Evolutionary conservation across 1,140 invertebrate genomes (phyloP), one percentile per base, ranked within the genome.

Genomic region (Temnothorax curvispinosus): DNA sequence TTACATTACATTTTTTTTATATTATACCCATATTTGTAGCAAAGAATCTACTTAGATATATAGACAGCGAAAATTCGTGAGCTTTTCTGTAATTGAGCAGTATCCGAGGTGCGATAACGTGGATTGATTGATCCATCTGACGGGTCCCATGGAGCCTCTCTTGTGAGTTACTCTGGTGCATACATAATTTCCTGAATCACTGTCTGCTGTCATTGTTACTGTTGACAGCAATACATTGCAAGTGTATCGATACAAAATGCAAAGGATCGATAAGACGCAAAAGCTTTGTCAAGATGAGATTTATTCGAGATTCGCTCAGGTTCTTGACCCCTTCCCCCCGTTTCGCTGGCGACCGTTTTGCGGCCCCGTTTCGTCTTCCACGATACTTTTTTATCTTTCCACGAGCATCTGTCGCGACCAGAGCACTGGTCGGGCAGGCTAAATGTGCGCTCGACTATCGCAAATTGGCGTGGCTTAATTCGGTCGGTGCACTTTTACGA

Each of bases 401-500:
- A 41, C 15, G 38, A 81, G 54, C n/a, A 71, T 62, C 76, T 52
- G 56, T 74, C 67, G 77, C 58, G 21, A 82, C n/a, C 75, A 47
- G 44, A 52, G 60, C 27, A 69, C 27, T 56, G 27, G 52, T 18
- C 52, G 52, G 27, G 27, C 54, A 52, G 58, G 54, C 21, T 76
- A 76, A 88, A 56, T 69, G 50, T 89, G 74, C 52, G 18, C 58
- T 58, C 13, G 75, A 67, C 58, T 50, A 89, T 72, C 62, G 64
- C 84, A 77, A 86, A 88, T 88, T 86, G 81, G 50, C 50, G 60
- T 69, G 72, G 52, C 75, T 88, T 65, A 89, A 74, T 88, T 88
- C 32, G 32, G 41, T 78, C 50, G 64, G 75, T 65, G 75, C 84
- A 67, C 84, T 75, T 81, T 76, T 52, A 82, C 85, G 65, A 64